phyloP scores from a whole-genome alignment of 1,140 invertebrate genomes.

The Aphelenchoides besseyi region DNA sequence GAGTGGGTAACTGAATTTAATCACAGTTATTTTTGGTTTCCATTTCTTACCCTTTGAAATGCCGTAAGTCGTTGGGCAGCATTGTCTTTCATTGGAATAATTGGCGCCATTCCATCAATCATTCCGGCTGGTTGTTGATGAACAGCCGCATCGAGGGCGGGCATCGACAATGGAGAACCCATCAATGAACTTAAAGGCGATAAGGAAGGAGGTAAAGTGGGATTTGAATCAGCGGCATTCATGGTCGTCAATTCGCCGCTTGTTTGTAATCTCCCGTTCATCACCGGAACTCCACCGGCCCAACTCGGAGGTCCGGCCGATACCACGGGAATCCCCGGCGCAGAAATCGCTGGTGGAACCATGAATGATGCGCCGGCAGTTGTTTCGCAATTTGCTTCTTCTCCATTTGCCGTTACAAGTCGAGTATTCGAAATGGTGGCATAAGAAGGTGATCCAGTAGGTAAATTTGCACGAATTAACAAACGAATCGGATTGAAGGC shows the following conservation, averaged over 20 bases:
- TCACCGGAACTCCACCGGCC: conserved; percentile 3
- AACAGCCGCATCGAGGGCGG: conserved; percentile 10
- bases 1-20: neutral
- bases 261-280: neutral
- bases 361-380: neutral
- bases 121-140: neutral
- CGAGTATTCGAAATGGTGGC: conserved; percentile 31
- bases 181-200: neutral
- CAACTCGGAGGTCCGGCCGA: neutral
- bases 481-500: conserved; percentile 22
- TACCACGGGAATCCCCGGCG: neutral
- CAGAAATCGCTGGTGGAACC: conserved; percentile 20
- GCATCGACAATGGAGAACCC: neutral
- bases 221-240: neutral
- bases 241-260: neutral
- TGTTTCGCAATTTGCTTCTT: conserved; percentile 27
- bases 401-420: conserved; percentile 29
- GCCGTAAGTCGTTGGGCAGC: neutral
- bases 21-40: neutral
- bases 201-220: neutral
- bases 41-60: neutral
- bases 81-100: neutral
- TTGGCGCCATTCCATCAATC: conserved; percentile 4
- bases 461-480: conserved; percentile 12
- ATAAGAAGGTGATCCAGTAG: neutral